A percentile compares a stretch with the other conserved stretches of the same genome.
Conservation (phyloP, 2,113 vertebrate genomes). For the Erinaceus europaeus region DNA sequence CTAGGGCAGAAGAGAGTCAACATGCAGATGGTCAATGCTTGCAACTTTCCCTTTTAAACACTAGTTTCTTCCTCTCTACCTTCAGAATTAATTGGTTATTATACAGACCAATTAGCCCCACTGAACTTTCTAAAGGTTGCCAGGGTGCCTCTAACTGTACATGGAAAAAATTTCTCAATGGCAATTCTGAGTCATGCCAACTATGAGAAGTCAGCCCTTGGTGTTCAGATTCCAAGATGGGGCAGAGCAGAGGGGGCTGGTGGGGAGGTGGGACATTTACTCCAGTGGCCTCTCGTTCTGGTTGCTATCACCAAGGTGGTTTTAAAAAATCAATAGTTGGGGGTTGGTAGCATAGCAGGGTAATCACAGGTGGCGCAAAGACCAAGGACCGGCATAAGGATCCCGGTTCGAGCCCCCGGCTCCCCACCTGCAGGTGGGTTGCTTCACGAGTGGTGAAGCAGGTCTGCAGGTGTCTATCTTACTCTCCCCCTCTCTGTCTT, state of each 20-base stretch:
- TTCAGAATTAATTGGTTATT: conserved; percentile 27
- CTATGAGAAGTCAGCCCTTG: background rate
- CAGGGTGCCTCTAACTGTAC: background rate
- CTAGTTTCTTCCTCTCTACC: background rate
- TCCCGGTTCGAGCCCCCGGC: too few relatives aligned
- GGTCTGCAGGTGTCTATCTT: too few relatives aligned
- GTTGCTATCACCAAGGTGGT: background rate
- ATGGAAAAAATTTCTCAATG: conserved; percentile 32
- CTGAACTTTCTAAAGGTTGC: conserved; percentile 17
- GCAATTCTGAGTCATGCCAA: background rate
- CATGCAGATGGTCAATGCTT: background rate
- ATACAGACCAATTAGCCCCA: conserved; percentile 29
- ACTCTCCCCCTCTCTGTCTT: too few relatives aligned
- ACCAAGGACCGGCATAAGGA: too few relatives aligned
- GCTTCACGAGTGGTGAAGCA: too few relatives aligned
- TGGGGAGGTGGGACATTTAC: background rate
- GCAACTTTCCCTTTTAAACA: background rate
- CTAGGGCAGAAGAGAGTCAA: background rate
- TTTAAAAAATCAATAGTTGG: too few relatives aligned
- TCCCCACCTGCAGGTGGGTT: too few relatives aligned
- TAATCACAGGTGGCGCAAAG: too few relatives aligned
- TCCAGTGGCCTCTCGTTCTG: background rate
- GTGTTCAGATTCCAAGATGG: background rate
- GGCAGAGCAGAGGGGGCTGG: background rate
- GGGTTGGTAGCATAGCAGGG: too few relatives aligned